A percentile compares a stretch with the other conserved stretches of the same genome.
These are phyloP conservation scores for Mycalesis mineus DNA, from an alignment of 2,888 invertebrate species.

Conservation along the genomic window DNA sequence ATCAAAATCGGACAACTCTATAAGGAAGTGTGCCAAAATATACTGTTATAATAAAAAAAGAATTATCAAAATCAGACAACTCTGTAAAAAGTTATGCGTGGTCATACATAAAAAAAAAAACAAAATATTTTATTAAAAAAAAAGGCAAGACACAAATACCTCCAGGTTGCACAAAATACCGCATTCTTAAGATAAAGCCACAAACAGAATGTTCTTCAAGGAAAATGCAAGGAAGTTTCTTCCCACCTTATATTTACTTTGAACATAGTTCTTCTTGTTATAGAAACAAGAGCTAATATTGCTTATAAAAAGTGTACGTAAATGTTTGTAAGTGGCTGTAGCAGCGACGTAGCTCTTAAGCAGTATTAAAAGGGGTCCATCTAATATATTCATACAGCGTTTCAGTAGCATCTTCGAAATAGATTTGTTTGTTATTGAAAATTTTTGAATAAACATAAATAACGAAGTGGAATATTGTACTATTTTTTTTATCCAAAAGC, in stretches of 20 bases:
- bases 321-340: conserved; percentile 21
- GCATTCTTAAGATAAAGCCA: conserved; percentile 29
- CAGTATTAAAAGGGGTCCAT: conserved; percentile 29
- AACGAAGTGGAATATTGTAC: neutral
- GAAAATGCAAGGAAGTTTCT: conserved; percentile 28
- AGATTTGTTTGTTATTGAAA: conserved; percentile 2
- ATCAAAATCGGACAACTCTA: too few species aligned
- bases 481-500: too few species aligned
- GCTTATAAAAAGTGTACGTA: neutral
- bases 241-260: conserved; percentile 20
- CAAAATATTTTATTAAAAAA: too few species aligned
- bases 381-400: conserved; percentile 29
- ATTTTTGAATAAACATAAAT: neutral
- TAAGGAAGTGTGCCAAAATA: too few species aligned
- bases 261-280: neutral
- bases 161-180: conserved; percentile 26
- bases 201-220: conserved; percentile 27
- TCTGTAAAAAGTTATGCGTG: too few species aligned
- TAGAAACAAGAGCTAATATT: conserved; percentile 13
- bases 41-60: too few species aligned
- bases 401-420: conserved; percentile 16
- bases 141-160: conserved; percentile 23
- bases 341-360: conserved; percentile 28
- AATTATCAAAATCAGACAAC: too few species aligned
- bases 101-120: too few species aligned